Evolutionary conservation across 2,113 vertebrate genomes (phyloP).

Genomic region (Dasyprocta punctata): DNA sequence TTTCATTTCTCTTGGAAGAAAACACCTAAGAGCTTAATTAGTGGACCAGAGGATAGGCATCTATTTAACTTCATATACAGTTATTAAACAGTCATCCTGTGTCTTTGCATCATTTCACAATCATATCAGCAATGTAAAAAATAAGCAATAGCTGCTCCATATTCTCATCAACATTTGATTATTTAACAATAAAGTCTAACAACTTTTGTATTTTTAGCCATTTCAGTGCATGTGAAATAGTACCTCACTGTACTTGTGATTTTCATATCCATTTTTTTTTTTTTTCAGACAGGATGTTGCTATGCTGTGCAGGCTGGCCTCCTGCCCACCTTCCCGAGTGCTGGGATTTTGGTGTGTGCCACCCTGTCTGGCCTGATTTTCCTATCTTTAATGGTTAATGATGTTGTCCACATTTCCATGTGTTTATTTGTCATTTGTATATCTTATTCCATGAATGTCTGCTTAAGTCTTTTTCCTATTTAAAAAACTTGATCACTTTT

Average conservation of each 20-base stretch:
- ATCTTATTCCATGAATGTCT: neutral
- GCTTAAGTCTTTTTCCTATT: neutral
- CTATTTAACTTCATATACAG: neutral
- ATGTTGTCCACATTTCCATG: neutral
- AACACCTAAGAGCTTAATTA: neutral
- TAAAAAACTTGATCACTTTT: neutral
- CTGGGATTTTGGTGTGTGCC: neutral
- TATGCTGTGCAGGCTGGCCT: neutral
- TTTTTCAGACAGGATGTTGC: neutral
- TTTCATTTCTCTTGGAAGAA: neutral
- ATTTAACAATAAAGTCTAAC: neutral
- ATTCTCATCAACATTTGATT: neutral
- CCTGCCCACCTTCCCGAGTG: neutral
- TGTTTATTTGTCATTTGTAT: neutral
- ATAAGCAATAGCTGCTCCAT: neutral
- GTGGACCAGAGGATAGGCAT: neutral
- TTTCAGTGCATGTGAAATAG: neutral
- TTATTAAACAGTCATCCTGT: neutral
- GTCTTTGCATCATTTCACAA: neutral
- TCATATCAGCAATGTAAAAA: neutral
- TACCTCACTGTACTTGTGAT: neutral
- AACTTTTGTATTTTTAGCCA: neutral
- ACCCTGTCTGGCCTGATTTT: neutral
- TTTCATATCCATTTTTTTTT: neutral
- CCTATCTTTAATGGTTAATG: neutral